Conservation (phyloP, 2,797 vertebrate genomes). For the Ambastaia sidthimunki region DNA sequence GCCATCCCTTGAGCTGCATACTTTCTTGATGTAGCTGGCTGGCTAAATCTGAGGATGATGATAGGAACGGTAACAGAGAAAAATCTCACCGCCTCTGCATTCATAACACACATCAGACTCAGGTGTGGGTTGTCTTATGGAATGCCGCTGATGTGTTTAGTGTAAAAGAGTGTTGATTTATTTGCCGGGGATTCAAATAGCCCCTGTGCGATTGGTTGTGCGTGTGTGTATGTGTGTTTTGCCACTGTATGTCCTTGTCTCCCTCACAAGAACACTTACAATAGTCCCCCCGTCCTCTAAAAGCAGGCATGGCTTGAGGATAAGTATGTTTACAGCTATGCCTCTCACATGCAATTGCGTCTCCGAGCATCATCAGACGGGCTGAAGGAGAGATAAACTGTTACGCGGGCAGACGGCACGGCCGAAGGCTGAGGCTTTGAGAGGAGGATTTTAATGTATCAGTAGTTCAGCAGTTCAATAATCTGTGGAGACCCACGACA, state of each 20-base stretch:
- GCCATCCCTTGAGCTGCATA: constrained; percentile 62
- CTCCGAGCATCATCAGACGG: not conserved
- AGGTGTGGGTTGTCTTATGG: constrained; percentile 76
- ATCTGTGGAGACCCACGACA: constrained; percentile 72
- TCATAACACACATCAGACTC: constrained; percentile 69
- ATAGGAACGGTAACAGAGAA: constrained; percentile 57
- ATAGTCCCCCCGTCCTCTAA: constrained; percentile 1
- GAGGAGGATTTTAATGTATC: constrained; percentile 56
- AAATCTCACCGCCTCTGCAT: constrained; percentile 69
- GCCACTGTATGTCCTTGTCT: constrained; percentile 41
- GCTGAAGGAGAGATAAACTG: constrained; percentile 44
- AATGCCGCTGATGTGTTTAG: constrained; percentile 68
- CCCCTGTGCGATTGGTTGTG: not conserved
- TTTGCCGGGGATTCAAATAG: constrained; percentile 16
- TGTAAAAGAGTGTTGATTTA: constrained; percentile 25
- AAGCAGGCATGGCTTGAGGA: constrained; percentile 38
- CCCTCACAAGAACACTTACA: constrained; percentile 36
- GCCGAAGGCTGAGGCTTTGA: constrained; percentile 21
- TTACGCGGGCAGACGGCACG: constrained; percentile 1
- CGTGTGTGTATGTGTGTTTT: constrained; percentile 3
- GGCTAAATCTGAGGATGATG: constrained; percentile 40
- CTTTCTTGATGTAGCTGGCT: constrained; percentile 64
- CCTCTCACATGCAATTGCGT: constrained; percentile 15
- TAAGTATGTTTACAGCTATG: constrained; percentile 36
- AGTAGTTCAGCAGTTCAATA: constrained; percentile 66